A percentile compares a stretch with the other conserved stretches of the same genome.
phyloP scores from a whole-genome alignment of 2,113 vertebrate species.

The Balaeniceps rex region DNA sequence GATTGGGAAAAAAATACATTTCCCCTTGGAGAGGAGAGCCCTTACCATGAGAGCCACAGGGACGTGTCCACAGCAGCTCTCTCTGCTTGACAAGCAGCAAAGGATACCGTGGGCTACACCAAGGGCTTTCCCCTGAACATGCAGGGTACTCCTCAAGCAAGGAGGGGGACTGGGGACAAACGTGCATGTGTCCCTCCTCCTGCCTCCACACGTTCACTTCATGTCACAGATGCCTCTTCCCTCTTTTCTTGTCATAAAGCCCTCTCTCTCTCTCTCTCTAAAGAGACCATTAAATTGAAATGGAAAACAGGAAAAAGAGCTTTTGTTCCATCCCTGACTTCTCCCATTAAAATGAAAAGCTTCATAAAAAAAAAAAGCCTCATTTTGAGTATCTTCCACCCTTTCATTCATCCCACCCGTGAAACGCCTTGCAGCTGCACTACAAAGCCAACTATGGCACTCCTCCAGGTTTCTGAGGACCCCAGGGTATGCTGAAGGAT shows the following conservation, averaged over 20 bases:
- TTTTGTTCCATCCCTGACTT: not conserved
- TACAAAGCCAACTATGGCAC: not conserved
- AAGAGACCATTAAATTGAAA: not conserved
- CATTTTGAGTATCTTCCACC: not conserved
- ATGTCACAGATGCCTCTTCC: not conserved
- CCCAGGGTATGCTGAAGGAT: not conserved
- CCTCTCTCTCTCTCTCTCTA: not conserved
- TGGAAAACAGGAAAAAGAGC: not conserved
- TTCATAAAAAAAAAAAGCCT: not conserved
- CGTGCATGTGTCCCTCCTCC: not conserved
- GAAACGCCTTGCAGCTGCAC: not conserved
- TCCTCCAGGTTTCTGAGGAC: not conserved
- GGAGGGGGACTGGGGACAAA: not conserved
- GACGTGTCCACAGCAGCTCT: not conserved
- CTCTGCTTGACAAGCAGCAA: not conserved
- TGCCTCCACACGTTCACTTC: not conserved
- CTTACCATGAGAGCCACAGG: not conserved
- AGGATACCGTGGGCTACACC: not conserved
- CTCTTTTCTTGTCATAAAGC: not conserved
- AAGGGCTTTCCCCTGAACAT: not conserved
- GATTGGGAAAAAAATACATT: not conserved
- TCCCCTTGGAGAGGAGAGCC: not conserved
- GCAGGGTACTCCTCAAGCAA: not conserved
- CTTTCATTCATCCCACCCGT: not conserved
- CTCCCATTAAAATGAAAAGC: not conserved